Conservation (phyloP, 2,113 vertebrate species). For the Elachura formosa region DNA sequence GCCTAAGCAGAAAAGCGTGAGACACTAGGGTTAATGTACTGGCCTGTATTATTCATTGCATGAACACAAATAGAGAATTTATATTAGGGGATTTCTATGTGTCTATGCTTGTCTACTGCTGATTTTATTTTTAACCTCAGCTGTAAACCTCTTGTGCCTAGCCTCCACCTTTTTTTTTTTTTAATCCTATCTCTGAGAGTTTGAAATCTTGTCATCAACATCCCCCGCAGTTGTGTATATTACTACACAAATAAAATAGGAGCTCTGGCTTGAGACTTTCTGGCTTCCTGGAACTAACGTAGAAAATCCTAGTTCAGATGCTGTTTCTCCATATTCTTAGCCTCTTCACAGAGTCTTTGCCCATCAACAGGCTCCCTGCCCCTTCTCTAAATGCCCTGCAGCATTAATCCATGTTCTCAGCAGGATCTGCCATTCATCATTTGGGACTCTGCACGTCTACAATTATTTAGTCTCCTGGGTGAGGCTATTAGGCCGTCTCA, state of each 20-base stretch:
- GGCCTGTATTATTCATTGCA: slow-evolving; percentile 6
- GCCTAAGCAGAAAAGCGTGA: background rate
- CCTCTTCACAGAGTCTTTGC: background rate
- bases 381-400: slow-evolving; percentile 13
- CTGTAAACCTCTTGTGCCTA: background rate
- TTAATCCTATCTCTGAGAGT: background rate
- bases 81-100: background rate
- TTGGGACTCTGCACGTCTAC: background rate
- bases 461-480: background rate
- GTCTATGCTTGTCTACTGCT: background rate
- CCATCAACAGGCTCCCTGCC: background rate
- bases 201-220: background rate
- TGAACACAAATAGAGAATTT: slow-evolving; percentile 11
- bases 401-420: slow-evolving; percentile 31
- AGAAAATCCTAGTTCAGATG: background rate
- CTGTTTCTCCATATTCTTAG: background rate
- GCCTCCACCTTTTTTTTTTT: background rate
- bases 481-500: slow-evolving; percentile 25
- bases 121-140: slow-evolving; percentile 42
- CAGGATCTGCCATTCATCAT: slow-evolving; percentile 31
- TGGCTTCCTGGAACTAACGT: background rate
- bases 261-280: slow-evolving; percentile 1
- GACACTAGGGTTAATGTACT: background rate
- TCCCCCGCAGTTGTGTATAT: background rate
- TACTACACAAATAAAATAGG: background rate